These are phyloP conservation scores for Piaya cayana DNA, from an alignment of 2,113 vertebrate species.

Conservation along the genomic window DNA sequence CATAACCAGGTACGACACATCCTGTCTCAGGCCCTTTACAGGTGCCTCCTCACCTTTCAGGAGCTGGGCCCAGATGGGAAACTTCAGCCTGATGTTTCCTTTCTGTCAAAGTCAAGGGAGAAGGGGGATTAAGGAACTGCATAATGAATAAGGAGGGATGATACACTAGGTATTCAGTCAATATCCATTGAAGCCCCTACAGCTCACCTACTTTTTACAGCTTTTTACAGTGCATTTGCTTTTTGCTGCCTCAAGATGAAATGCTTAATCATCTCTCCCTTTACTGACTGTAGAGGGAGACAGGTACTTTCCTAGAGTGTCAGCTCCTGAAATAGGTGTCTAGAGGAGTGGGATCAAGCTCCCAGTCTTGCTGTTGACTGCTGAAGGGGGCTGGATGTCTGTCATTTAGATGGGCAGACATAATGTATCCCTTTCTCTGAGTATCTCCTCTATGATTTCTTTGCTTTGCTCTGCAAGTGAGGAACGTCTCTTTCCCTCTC, in stretches of 20 bases:
- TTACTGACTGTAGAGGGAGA: not conserved
- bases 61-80: not conserved
- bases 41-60: not conserved
- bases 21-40: not conserved
- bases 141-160: not conserved
- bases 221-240: not conserved
- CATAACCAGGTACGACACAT: not conserved
- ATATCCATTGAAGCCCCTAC: not conserved
- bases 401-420: not conserved
- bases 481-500: not conserved
- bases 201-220: not conserved
- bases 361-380: not conserved
- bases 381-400: not conserved
- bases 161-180: not conserved
- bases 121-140: not conserved
- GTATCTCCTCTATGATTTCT: not conserved
- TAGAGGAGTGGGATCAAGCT: not conserved
- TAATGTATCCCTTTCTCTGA: not conserved
- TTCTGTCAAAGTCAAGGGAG: not conserved
- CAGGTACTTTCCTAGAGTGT: not conserved
- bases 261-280: not conserved
- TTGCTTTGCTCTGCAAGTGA: not conserved
- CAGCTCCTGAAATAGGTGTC: not conserved
- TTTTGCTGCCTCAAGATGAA: not conserved
- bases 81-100: not conserved